These are phyloP conservation scores for Drosophila neonasuta DNA, from an alignment of 2,888 invertebrate genomes.

Conservation along the genomic window DNA sequence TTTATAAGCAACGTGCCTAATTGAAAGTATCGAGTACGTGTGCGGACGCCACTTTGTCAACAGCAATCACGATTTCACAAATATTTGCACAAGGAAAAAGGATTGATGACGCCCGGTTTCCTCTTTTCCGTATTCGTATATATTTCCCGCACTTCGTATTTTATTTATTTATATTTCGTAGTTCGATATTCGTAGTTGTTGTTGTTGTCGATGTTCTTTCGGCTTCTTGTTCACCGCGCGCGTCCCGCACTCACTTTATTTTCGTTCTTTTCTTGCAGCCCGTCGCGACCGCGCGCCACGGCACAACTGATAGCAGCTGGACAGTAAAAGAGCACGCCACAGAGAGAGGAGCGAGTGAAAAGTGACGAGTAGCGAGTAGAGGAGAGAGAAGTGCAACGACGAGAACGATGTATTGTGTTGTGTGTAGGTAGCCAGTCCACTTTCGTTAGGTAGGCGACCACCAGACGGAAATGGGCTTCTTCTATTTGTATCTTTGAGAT, in stretches of 20 bases:
- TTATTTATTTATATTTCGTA: slow-evolving; percentile 21
- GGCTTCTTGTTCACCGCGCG: slow-evolving; percentile 19
- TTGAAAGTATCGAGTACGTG: slow-evolving; percentile 66
- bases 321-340: slow-evolving; percentile 22
- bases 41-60: slow-evolving; percentile 77
- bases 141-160: slow-evolving; percentile 19
- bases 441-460: slow-evolving; percentile 43
- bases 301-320: slow-evolving; percentile 54
- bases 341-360: slow-evolving; percentile 23
- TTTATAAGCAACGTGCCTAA: slow-evolving; percentile 74
- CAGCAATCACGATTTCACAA: slow-evolving; percentile 69
- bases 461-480: slow-evolving; percentile 70
- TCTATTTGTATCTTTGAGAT: slow-evolving; percentile 53
- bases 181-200: slow-evolving; percentile 16
- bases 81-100: slow-evolving; percentile 67
- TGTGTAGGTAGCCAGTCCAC: slow-evolving; percentile 35
- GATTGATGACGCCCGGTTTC: slow-evolving; percentile 48
- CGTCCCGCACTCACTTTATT: slow-evolving; percentile 41
- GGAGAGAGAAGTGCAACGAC: slow-evolving; percentile 11
- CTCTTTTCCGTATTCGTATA: slow-evolving; percentile 8
- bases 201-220: slow-evolving; percentile 22
- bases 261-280: slow-evolving; percentile 40
- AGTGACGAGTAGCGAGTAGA: slow-evolving; percentile 9
- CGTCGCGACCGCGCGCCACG: slow-evolving; percentile 58
- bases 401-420: slow-evolving; percentile 3